Evolutionary conservation across 2,888 invertebrate species (phyloP), one percentile per base, ranked within the genome.

Genomic region (Tenthredo mesomela): DNA sequence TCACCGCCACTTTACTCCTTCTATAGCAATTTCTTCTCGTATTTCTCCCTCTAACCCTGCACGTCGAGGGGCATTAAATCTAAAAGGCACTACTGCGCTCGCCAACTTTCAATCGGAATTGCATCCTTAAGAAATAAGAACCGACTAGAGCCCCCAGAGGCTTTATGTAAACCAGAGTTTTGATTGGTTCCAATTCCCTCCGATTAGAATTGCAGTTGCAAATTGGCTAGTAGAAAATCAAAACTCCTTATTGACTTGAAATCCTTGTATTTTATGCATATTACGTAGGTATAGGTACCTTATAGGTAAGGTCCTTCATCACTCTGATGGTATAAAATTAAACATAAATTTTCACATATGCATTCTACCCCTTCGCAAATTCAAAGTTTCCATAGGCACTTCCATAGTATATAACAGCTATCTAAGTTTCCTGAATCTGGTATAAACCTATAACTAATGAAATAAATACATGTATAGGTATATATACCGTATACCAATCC

Each of bases 81-180:
- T 67, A 67, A 25, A 67, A 67, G 29, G 67, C 5, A 3, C 71
- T 40, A 18, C 21, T 71, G 15, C n/a, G n/a, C 71, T 29, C 43
- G 71, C 71, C 10, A 71, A 21, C 37, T 40, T 71, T 71, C 21
- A 25, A 71, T 71, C 40, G 71, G 21, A 71, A 71, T 71, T 40
- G 71, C 71, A 71, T 71, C 71, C 21, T 71, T 10, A 21, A 37
- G 71, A 21, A 71, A 71, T 71, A 71, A 40, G 71, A 71, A 40
- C 43, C 70, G 71, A 21, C 40, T 61, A 61, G 25, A 7, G n/a
- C 18, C 43, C 43, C 43, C 40, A 71, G 67, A 33, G 67, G 71
- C 40, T 71, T 71, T 71, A 43, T 40, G 40, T 71, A 43, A 71
- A 40, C 71, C 71, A 21, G 18, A 43, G 10, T 21, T 71, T 71